phyloP scores from a whole-genome alignment of 2,888 invertebrate genomes.

The Sclerodermus sp. region DNA sequence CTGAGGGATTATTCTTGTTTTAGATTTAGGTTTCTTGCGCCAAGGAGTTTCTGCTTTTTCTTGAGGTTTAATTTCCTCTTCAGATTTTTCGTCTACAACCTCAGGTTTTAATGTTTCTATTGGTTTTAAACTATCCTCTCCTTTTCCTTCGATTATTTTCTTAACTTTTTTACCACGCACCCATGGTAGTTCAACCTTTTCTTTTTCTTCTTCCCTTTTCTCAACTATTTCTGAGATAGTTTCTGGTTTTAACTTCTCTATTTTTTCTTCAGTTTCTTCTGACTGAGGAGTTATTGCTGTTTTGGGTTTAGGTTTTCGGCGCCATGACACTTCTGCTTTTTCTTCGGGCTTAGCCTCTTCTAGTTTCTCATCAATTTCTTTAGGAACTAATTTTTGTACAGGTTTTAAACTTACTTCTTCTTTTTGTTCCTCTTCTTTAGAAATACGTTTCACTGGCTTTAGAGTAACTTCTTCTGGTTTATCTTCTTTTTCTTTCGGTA shows the following conservation, averaged over 20 bases:
- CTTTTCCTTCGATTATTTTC: slow-evolving; percentile 27
- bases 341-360: slow-evolving; percentile 20
- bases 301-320: slow-evolving; percentile 7
- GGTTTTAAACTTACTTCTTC: slow-evolving; percentile 39
- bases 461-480: slow-evolving; percentile 36
- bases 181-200: slow-evolving; percentile 20
- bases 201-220: slow-evolving; percentile 14
- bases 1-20: slow-evolving; percentile 1
- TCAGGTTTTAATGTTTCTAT: slow-evolving; percentile 5
- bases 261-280: slow-evolving; percentile 10
- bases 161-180: slow-evolving; percentile 6
- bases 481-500: slow-evolving; percentile 11
- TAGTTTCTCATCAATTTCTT: slow-evolving; percentile 21
- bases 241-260: too few species aligned
- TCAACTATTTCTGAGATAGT: slow-evolving; percentile 2
- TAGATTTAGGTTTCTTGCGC: slow-evolving; percentile 5
- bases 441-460: slow-evolving; percentile 35
- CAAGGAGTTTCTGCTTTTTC: slow-evolving; percentile 10
- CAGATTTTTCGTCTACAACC: slow-evolving; percentile 21
- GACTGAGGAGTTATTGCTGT: background rate
- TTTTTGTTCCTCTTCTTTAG: slow-evolving; percentile 27
- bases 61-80: slow-evolving; percentile 20
- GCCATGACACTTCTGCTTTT: slow-evolving; percentile 6
- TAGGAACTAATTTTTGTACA: slow-evolving; percentile 4
- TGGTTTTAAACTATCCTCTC: slow-evolving; percentile 37